These are phyloP conservation scores for human DNA, from an alignment of 2,113 vertebrate species.

Conservation along the genomic window DNA sequence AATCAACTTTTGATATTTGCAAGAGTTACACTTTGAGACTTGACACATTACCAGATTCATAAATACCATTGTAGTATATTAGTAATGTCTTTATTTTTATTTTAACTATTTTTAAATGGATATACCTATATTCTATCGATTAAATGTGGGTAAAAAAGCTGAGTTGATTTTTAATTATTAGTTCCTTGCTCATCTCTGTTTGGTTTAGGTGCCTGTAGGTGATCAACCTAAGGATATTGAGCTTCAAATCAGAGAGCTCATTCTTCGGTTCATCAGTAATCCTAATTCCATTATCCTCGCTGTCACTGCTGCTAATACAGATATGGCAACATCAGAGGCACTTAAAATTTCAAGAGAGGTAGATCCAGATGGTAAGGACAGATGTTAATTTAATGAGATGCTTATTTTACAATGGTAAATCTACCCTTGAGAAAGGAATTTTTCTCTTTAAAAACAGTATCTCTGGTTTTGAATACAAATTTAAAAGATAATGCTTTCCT, in stretches of 20 bases:
- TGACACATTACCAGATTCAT: neutral
- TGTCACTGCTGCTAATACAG: constrained; percentile 98
- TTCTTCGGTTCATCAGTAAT: constrained; percentile 96
- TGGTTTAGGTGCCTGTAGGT: constrained; percentile 93
- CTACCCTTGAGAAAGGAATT: constrained; percentile 1
- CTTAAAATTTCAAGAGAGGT: constrained; percentile 97
- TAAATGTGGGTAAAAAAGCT: neutral
- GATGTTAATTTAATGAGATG: constrained; percentile 27
- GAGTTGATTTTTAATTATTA: constrained; percentile 44
- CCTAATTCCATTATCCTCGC: constrained; percentile 98
- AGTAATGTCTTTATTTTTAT: constrained; percentile 49
- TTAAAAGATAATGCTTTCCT: constrained; percentile 43
- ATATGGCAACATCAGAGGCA: constrained; percentile 99
- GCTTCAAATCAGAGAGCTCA: constrained; percentile 96
- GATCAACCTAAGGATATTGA: constrained; percentile 99
- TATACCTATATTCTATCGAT: neutral
- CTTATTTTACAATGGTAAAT: constrained; percentile 36
- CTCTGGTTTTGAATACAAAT: constrained; percentile 12
- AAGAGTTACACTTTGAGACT: constrained; percentile 36
- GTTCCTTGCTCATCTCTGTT: constrained; percentile 37
- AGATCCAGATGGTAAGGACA: constrained; percentile 93
- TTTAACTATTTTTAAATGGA: constrained; percentile 40
- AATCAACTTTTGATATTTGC: constrained; percentile 14
- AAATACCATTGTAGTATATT: neutral
- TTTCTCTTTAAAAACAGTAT: constrained; percentile 32